Base-by-base conservation (phyloP, 1,140 invertebrate genomes). In the Aphelinus atriplicis region DNA sequence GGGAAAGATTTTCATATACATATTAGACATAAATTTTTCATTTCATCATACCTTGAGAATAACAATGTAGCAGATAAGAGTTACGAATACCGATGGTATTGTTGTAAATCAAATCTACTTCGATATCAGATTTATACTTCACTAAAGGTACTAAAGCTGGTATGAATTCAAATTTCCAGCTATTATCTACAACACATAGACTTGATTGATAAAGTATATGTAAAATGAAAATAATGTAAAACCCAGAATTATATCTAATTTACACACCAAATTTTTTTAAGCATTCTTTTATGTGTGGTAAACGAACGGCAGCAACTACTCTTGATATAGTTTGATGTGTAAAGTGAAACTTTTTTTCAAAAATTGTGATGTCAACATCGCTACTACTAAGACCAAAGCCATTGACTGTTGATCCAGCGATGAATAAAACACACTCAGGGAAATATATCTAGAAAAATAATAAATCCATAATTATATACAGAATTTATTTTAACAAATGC, bases 61-160 rank as follows among this genome's bases (percentile, higher is more conserved):
- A 60, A n/a, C 9, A 60, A n/a, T 60, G 58, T n/a, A 60, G 26
- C 10, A 60, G 26, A n/a, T 60, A 60, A 60, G 58, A 7, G 58
- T 60, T 60, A 4, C 58, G 6, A 9, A 60, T 43, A n/a, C n/a
- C 4, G 4, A n/a, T 4, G 4, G n/a, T 4, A n/a, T 10, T 60
- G 42, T 26, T 60, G n/a, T 26, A 60, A n/a, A 4, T 60, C 5
- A 60, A 4, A 43, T 60, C 42, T 5, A 60, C 42, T 7, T 60
- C 4, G 3, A 60, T 7, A n/a, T 43, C 58, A 60, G 26, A 60
- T 26, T 26, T 26, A 26, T 26, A 26, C 26, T 26, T 26, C 26
- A 26, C 26, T 26, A 26, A 26, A 26, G 26, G 26, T 26, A 26
- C 26, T 26, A 26, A 26, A 26, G 26, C 26, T 26, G 26, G 26